A percentile compares a stretch with the other conserved stretches of the same genome.
Conservation (phyloP, 2,113 vertebrate genomes). For the Leptocoma aspasia region DNA sequence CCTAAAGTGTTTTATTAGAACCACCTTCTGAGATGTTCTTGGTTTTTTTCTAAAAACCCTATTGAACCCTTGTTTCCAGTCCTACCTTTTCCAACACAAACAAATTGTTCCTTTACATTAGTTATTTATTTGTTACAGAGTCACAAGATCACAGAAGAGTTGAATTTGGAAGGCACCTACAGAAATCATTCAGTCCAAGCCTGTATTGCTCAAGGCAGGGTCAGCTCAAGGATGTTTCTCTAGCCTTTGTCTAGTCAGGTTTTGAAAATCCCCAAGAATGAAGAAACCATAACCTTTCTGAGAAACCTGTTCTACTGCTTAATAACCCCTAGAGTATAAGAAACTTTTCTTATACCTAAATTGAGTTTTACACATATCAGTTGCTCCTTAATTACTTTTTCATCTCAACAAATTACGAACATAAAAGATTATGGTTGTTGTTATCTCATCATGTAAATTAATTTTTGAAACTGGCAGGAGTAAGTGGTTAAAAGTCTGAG, state of each 20-base stretch:
- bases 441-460: background rate
- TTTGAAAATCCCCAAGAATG: background rate
- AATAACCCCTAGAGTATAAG: background rate
- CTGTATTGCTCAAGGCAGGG: background rate
- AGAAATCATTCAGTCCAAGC: background rate
- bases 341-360: background rate
- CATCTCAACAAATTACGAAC: background rate
- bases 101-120: background rate
- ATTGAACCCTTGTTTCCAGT: background rate
- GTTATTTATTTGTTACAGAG: background rate
- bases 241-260: background rate
- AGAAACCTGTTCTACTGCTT: background rate
- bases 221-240: background rate
- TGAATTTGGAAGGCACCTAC: background rate
- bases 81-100: background rate
- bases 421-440: background rate
- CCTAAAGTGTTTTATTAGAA: background rate
- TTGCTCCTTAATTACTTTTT: background rate
- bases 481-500: background rate
- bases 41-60: background rate
- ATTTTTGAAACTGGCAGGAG: background rate
- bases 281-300: background rate
- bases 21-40: background rate
- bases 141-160: background rate
- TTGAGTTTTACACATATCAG: background rate